Percentiles rank a stretch among this genome's conserved stretches.
Evolutionary conservation across 2,113 vertebrate genomes (phyloP).

Genomic region (Channa argus): DNA sequence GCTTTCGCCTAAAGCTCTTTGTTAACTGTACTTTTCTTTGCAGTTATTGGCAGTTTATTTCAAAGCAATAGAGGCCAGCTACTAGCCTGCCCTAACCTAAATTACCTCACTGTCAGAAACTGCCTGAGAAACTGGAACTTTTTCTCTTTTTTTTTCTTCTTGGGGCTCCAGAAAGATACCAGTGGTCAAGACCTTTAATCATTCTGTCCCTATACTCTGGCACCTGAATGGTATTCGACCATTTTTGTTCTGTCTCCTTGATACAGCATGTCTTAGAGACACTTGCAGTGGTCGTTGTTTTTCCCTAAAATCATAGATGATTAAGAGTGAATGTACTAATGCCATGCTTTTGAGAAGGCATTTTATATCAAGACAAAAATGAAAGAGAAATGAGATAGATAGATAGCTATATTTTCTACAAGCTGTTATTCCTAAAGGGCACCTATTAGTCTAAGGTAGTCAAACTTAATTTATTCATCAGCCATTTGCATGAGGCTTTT

Average conservation of each 20-base stretch:
- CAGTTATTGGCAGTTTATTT: constrained; percentile 12
- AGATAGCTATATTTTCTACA: constrained; percentile 3
- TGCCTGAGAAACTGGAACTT: constrained; percentile 12
- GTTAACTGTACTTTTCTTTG: constrained; percentile 27
- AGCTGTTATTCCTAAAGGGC: constrained; percentile 15
- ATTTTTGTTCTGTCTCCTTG: constrained; percentile 13
- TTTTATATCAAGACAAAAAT: not conserved
- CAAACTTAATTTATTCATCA: constrained; percentile 24
- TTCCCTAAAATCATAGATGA: not conserved
- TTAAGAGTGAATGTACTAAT: not conserved
- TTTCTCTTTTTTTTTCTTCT: constrained; percentile 15
- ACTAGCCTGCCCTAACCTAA: constrained; percentile 18
- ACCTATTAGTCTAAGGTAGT: constrained; percentile 12
- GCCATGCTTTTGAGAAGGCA: not conserved
- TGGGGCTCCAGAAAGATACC: constrained; percentile 16
- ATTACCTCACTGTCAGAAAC: constrained; percentile 28
- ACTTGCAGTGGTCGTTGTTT: not conserved
- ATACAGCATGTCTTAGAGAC: constrained; percentile 15
- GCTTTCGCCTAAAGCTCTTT: constrained; percentile 11
- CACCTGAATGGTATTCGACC: constrained; percentile 4
- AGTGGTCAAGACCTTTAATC: constrained; percentile 26
- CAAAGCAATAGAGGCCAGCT: constrained; percentile 4
- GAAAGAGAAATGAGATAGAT: not conserved
- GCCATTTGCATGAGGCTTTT: constrained; percentile 14
- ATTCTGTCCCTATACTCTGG: constrained; percentile 21